Conservation (phyloP, 2,888 invertebrate species). For the Drosophila nigricruria region DNA sequence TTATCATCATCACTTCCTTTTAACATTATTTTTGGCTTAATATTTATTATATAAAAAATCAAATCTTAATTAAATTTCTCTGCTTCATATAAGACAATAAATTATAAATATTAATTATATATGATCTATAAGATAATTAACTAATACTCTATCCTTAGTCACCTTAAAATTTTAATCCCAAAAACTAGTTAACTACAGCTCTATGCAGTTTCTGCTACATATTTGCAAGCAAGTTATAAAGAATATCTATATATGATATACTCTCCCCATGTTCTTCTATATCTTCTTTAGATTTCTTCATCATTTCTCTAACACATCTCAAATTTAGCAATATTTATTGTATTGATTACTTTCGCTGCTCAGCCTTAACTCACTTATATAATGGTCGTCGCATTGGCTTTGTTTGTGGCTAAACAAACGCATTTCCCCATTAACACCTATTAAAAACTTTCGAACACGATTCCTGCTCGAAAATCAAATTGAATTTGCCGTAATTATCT, state of each 20-base stretch:
- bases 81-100: not conserved
- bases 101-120: constrained; percentile 1
- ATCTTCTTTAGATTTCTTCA: not conserved
- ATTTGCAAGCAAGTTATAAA: not conserved
- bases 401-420: constrained; percentile 18
- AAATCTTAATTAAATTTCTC: not conserved
- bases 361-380: constrained; percentile 19
- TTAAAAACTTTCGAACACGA: constrained; percentile 38
- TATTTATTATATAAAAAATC: not conserved
- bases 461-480: constrained; percentile 32
- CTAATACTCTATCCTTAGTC: not conserved
- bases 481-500: constrained; percentile 21
- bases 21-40: not conserved
- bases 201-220: too few species aligned
- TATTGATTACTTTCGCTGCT: constrained; percentile 21
- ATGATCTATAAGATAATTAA: not conserved
- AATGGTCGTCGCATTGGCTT: constrained; percentile 9
- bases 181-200: not conserved
- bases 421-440: constrained; percentile 47
- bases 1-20: not conserved
- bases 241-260: not conserved
- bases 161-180: not conserved
- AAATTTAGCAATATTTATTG: constrained; percentile 4
- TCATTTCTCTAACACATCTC: not conserved
- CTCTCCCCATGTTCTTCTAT: not conserved